Conservation (phyloP, 2,113 vertebrate genomes). For the Willisornis vidua region DNA sequence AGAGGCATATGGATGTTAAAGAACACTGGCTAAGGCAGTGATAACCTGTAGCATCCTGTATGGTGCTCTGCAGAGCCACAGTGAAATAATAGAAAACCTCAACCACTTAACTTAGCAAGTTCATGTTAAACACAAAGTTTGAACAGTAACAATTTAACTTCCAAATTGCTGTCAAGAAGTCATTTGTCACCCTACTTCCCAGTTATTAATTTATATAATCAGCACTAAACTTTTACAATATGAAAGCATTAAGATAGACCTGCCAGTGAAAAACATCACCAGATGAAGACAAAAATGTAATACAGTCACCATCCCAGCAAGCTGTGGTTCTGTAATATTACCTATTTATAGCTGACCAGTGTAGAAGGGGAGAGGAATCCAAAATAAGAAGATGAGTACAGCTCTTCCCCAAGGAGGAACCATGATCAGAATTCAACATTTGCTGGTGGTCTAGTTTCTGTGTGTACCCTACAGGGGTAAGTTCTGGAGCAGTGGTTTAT, state of each 20-base stretch:
- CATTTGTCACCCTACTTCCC: background rate
- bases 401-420: background rate
- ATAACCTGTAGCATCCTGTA: background rate
- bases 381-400: background rate
- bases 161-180: background rate
- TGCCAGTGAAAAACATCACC: background rate
- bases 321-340: background rate
- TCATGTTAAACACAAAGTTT: background rate
- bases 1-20: background rate
- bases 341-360: background rate
- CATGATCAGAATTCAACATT: background rate
- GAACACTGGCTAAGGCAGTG: background rate
- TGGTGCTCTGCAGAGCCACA: fast-evolving
- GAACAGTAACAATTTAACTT: background rate
- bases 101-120: background rate
- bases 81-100: background rate
- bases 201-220: background rate
- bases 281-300: background rate
- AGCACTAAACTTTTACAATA: background rate
- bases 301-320: background rate
- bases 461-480: background rate
- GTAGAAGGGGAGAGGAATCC: background rate
- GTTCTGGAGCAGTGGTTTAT: background rate
- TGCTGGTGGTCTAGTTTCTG: background rate
- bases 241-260: background rate